Base-by-base conservation (phyloP, 2,888 invertebrate genomes). In the Baronia brevicornis region DNA sequence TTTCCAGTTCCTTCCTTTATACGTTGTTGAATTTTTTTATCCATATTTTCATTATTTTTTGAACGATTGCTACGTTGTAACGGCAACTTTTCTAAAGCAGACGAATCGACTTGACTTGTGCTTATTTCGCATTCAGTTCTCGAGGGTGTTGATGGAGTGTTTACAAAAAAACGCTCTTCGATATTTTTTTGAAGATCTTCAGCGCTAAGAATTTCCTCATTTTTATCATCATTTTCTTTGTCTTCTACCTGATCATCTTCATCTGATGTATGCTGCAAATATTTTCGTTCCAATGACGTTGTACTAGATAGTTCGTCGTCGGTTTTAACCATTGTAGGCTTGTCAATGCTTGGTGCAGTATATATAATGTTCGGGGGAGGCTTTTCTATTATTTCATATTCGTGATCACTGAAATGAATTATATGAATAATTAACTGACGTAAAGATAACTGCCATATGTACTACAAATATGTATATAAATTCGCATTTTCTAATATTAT, bases 361-460 rank as follows among this genome's bases (percentile, higher is more conserved):
- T 69, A 79, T 44, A 68, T 52, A 45, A 75, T 72, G 80, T 70
- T 69, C 20, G 72, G 67, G 12, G 69, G 80, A 44, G 91, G 91
- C 54, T 91, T 90, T 65, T 91, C 92, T 70, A 95, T 91, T 52
- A 94, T 93, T 86, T 95, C 95, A 85, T 95, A 95, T 80, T 95
- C 94, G 89, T 95, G 95, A 87, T 95, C 95, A 88, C 95, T 95
- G 86, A 54, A 89, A 32, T 8, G 13, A 18, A 12, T 23, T 15
- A 19, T 22, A 39, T 21, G 33, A 20, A 38, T 33, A 33, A 24
- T 11, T 20, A 21, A n/a, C 14, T 6, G 2, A 20, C 12, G 23
- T 23, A 11, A 22, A 28, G 33, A 14, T 31, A 9, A 11, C 11
- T 9, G 15, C 14, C 5, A 8, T 5, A 14, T 15, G 9, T 25